Conservation (phyloP, 2,797 vertebrate species). For the Takifugu ocellatus region DNA sequence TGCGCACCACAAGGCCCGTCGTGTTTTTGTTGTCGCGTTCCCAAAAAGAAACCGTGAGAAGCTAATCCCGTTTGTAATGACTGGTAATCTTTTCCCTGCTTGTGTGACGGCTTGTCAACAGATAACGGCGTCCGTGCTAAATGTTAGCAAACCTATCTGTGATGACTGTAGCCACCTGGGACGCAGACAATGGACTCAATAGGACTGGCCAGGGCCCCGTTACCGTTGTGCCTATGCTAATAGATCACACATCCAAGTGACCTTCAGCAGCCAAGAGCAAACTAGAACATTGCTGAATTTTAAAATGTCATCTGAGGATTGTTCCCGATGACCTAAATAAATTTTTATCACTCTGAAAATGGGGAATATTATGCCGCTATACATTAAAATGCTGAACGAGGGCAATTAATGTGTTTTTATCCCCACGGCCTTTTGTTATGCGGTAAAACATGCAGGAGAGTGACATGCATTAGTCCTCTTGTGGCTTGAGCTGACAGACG, state of each 20-base stretch:
- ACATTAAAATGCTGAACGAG: constrained; percentile 52
- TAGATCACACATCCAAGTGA: constrained; percentile 59
- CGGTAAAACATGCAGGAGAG: constrained; percentile 43
- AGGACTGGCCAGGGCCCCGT: constrained; percentile 33
- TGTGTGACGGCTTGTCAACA: constrained; percentile 41
- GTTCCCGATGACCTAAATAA: constrained; percentile 67
- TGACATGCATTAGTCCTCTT: constrained; percentile 47
- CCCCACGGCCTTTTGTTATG: constrained; percentile 56
- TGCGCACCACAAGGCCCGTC: constrained; percentile 16
- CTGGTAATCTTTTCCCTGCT: constrained; percentile 32
- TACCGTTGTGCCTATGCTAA: constrained; percentile 61
- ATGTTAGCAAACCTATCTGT: constrained; percentile 40
- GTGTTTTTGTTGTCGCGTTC: constrained; percentile 34
- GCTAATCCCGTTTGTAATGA: constrained; percentile 44
- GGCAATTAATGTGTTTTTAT: constrained; percentile 56
- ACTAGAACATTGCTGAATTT: constrained; percentile 61
- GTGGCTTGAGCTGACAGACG: constrained; percentile 32
- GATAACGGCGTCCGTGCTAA: constrained; percentile 44
- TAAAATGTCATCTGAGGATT: constrained; percentile 59
- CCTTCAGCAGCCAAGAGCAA: constrained; percentile 64
- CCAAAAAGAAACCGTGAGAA: constrained; percentile 34
- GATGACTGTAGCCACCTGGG: constrained; percentile 53
- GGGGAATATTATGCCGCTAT: constrained; percentile 35
- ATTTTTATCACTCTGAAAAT: constrained; percentile 48
- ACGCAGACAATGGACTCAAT: constrained; percentile 42